A percentile compares a stretch with the other conserved stretches of the same genome.
These are phyloP conservation scores for Hippocampus zosterae DNA, from an alignment of 2,113 vertebrate genomes.

Conservation along the genomic window DNA sequence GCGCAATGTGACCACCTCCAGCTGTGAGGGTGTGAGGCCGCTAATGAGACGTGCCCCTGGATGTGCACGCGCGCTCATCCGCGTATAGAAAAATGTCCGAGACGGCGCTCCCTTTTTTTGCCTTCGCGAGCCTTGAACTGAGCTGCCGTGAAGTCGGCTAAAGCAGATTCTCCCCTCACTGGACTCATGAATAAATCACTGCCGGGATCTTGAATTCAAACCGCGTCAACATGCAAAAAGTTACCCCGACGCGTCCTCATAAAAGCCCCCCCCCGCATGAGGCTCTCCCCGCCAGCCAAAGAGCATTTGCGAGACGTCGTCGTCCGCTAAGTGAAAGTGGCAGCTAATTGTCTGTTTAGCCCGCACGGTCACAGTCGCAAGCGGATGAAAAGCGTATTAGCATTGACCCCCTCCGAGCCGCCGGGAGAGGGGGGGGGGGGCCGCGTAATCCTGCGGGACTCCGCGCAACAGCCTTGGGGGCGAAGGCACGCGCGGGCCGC, in stretches of 20 bases:
- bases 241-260: constrained; percentile 6
- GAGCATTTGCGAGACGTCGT: constrained; percentile 25
- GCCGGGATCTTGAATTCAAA: constrained; percentile 33
- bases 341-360: constrained; percentile 38
- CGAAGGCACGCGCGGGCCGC: background rate
- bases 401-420: constrained; percentile 45
- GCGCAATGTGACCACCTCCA: constrained; percentile 51
- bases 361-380: constrained; percentile 39
- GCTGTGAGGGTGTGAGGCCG: constrained; percentile 57
- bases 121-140: background rate
- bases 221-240: constrained; percentile 1
- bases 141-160: constrained; percentile 8
- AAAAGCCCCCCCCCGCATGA: background rate
- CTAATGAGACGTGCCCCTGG: constrained; percentile 52
- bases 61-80: background rate
- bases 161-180: constrained; percentile 48
- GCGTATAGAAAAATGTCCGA: background rate
- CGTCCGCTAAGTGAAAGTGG: constrained; percentile 28
- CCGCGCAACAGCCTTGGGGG: constrained; percentile 7
- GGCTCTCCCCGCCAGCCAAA: constrained; percentile 16
- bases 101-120: no score
- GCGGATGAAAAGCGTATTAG: constrained; percentile 41
- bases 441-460: constrained; percentile 34
- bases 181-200: constrained; percentile 68
- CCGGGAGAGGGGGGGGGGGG: constrained; percentile 26